Base-by-base conservation (phyloP, 2,113 vertebrate species). In the Rhinoptilus africanus region DNA sequence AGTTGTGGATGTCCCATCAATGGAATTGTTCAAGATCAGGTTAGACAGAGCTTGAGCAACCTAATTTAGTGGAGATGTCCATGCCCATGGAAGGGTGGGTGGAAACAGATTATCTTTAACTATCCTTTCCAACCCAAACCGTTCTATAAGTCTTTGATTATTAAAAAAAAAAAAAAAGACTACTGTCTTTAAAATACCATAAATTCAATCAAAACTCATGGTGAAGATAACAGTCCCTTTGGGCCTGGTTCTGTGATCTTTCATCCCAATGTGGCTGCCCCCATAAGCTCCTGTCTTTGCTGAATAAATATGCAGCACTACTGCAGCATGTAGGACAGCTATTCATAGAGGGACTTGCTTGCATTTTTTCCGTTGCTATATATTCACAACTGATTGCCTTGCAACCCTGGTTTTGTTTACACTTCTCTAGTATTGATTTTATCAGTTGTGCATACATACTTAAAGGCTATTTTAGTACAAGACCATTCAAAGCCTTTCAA, bases 381-480 rank as follows among this genome's bases (percentile, higher is more conserved):
- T 48, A 75, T 39, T 88, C 81, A 66, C 39, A 79, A 48, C 53
- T 48, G 74, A 92, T 41, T 96, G 73, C 79, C 39, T 72, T 87
- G 51, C 53, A 93, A 56, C 12, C 34, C 63, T 64, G 21, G 50
- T 73, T 97, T 83, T 92, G 41, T 84, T 93, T 93, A 63, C 72
- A 77, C 27, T 47, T 92, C 90, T 93, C 47, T 84, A n/a, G 37
- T 86, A 88, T 28, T 83, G 63, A 74, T 62, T 94, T 89, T 88
- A 88, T 66, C 71, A 82, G 85, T 89, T 79, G 35, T 90, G 71
- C 51, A 81, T 60, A 21, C 2, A 11, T 78, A 87, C 24, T 81
- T 92, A 83, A 80, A 80, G 35, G 34, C 59, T 94, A 88, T 96
- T 96, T 95, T 91, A 56, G 75, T 54, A 63, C 43, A 84, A 88